Base-by-base conservation (phyloP, 2,113 vertebrate genomes). In the Meriones unguiculatus region DNA sequence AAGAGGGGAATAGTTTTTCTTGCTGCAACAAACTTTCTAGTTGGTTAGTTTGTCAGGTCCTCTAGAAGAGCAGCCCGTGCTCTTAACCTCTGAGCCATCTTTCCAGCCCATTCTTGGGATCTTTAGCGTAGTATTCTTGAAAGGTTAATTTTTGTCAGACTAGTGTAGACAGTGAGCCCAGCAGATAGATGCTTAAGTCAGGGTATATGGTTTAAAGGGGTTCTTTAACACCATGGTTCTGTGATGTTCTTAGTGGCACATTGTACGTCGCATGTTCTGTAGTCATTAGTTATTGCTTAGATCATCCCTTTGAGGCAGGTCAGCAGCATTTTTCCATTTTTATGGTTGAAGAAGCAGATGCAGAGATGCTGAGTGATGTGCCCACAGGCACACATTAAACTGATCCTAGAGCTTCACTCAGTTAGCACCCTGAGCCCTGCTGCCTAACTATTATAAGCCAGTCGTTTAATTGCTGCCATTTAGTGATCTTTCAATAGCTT, bases 311-410 rank as follows among this genome's bases (percentile, higher is more conserved):
- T 94, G 89, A 94, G 91, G 73, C 84, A 94, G 81, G 87, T 92
- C 86, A 93, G 72, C 46, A 94, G 69, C 77, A 65, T 95, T 96
- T 97, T 90, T 77, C 65, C 59, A 57, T 95, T 96, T 88, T 91
- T 82, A 88, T 94, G 89, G 65, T 81, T 96, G 62, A 92, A 95
- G 91, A 95, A 95, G 57, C 89, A 95, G 77, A 87, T 95, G 85
- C 38, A 92, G 28, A 90, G 87, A 94, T 85, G 52, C 59, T 89
- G 69, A 96, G 92, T 92, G 87, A 94, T 97, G 75, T 97, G 93
- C 65, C 84, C 52, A 88, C 2, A 90, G 95, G 95, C 50, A 84
- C 89, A 89, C 46, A 62, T 93, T 93, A 70, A 93, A 88, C 46
- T 76, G 81, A 90, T 50, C 38, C 35, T 25, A 95, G 89, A 92